A percentile compares a stretch with the other conserved stretches of the same genome.
Evolutionary conservation across 2,113 vertebrate genomes (phyloP).

Genomic region (Nannospalax galili): DNA sequence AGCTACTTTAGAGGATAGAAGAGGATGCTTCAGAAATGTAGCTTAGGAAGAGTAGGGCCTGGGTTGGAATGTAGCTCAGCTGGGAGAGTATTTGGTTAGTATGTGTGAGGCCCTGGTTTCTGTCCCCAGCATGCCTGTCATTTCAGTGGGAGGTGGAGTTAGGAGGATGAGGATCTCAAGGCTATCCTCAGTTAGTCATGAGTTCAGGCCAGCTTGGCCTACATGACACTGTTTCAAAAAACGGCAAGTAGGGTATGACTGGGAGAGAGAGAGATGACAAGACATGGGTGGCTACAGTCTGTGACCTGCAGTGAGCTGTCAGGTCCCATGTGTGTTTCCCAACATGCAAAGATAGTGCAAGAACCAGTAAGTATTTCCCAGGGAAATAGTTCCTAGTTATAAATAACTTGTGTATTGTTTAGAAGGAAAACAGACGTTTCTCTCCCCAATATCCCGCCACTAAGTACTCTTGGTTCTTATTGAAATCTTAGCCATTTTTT

Average conservation of each 20-base stretch:
- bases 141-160: neutral
- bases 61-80: too few species aligned
- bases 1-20: neutral
- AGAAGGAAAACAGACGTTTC: neutral
- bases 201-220: neutral
- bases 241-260: neutral
- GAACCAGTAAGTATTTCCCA: neutral
- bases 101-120: neutral
- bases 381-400: neutral
- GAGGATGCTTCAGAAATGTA: neutral
- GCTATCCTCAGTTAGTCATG: neutral
- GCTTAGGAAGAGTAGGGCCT: neutral
- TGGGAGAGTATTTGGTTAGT: neutral
- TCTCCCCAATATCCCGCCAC: neutral
- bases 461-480: neutral
- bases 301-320: neutral
- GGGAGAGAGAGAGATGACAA: too few species aligned
- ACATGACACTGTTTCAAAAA: neutral
- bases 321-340: neutral
- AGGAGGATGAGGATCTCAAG: neutral
- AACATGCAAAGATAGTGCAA: neutral
- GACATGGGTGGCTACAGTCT: neutral
- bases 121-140: neutral
- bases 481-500: slow-evolving; percentile 43
- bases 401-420: neutral